phyloP scores from a whole-genome alignment of 2,888 invertebrate species.

The Coelinius sp. region DNA sequence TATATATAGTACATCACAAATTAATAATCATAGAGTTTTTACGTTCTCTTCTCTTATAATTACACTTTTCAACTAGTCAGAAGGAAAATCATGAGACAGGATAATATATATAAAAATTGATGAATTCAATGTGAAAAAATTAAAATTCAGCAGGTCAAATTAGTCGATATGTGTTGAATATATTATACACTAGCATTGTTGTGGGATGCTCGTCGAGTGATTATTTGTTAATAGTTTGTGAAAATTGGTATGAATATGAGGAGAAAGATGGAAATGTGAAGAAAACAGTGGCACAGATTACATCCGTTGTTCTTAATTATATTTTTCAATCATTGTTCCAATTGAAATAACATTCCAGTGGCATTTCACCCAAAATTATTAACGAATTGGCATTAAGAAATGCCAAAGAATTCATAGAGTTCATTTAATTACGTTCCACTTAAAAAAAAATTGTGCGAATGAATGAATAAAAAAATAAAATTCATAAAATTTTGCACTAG shows the following conservation, averaged over 20 bases:
- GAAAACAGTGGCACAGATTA: constrained; percentile 25
- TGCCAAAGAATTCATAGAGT: neutral
- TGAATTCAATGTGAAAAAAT: constrained; percentile 24
- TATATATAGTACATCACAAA: too few species aligned
- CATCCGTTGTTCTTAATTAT: constrained; percentile 6
- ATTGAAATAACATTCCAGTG: constrained; percentile 9
- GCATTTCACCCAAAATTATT: neutral
- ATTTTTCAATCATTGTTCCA: neutral
- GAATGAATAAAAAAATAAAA: constrained; percentile 10
- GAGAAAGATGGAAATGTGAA: constrained; percentile 20
- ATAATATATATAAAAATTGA: constrained; percentile 6
- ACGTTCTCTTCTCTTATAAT: constrained; percentile 1
- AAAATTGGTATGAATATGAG: constrained; percentile 32
- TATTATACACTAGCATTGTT: constrained; percentile 54
- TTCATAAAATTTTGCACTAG: constrained; percentile 20
- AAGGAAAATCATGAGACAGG: neutral
- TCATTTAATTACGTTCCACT: neutral
- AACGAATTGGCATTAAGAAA: constrained; percentile 14
- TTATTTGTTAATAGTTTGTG: constrained; percentile 20
- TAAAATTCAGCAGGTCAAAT: constrained; percentile 2
- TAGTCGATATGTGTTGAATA: constrained; percentile 48
- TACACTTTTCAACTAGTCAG: constrained; percentile 24
- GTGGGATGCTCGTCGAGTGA: constrained; percentile 48
- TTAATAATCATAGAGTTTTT: constrained; percentile 4
- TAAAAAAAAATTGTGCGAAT: constrained; percentile 30